Evolutionary conservation across 2,113 vertebrate genomes (phyloP), one percentile per base, ranked within the genome.

Genomic region (Takifugu flavidus): DNA sequence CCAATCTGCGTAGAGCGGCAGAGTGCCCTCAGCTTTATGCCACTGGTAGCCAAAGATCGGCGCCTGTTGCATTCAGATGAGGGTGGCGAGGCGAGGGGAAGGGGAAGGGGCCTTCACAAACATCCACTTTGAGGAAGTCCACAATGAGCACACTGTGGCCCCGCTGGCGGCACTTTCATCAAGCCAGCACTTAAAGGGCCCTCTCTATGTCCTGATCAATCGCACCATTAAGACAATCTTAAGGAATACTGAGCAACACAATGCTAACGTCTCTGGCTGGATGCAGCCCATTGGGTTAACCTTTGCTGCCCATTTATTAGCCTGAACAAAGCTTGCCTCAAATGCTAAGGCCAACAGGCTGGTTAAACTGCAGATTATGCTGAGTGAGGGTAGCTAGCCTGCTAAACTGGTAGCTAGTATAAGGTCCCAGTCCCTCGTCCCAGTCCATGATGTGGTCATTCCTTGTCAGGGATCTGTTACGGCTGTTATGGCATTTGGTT

Each of bases 61-160:
- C 84, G 83, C 65, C 73, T 79, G 74, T 74, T 74, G 56, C 76
- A 79, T 87, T 82, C 59, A 63, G 45, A 47, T 47, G 45, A 47
- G n/a, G 45, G 45, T 15, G 45, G 86, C 80, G 74, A 72, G 83
- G 79, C 47, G 53, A 80, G 75, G 75, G 82, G 78, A 59, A 83
- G 79, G 76, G 72, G 79, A 80, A 77, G 80, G 57, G 59, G 60
- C 53, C 84, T 74, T 80, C 82, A 91, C 87, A 86, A 86, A 85
- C 73, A 77, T 80, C 82, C 85, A 84, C 79, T 89, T 87, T 86
- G 72, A 88, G 75, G 70, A 75, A 74, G 47, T 65, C 62, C 72
- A 88, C 85, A 90, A 84, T 87, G 82, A 84, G 74, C 72, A 77
- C 86, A 80, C 74, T 90, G 88, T 89, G 81, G 70, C 75, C 60